These are phyloP conservation scores for Sparus aurata DNA, from an alignment of 2,797 vertebrate species.

Conservation along the genomic window DNA sequence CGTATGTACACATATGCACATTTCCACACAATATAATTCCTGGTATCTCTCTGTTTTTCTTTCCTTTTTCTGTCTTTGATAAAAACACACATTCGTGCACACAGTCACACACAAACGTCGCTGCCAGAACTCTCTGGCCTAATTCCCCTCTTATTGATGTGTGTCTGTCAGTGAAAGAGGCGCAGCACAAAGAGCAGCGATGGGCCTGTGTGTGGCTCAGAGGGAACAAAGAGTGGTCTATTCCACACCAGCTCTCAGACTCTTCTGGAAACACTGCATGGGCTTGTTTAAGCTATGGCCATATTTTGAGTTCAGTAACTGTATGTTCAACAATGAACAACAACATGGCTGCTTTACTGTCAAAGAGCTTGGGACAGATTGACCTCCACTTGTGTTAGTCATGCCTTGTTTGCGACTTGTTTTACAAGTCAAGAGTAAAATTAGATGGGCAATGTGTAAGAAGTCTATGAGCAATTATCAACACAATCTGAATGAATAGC, in stretches of 20 bases:
- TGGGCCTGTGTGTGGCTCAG: conserved; percentile 72
- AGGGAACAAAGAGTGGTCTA: conserved; percentile 79
- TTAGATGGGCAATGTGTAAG: neutral
- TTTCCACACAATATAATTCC: conserved; percentile 36
- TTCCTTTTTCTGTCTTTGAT: conserved; percentile 41
- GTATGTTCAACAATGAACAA: conserved; percentile 70
- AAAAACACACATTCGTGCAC: conserved; percentile 35
- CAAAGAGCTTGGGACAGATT: conserved; percentile 58
- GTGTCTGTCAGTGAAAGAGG: conserved; percentile 81
- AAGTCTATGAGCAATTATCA: too few species aligned
- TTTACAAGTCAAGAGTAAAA: conserved; percentile 6
- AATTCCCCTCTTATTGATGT: conserved; percentile 82
- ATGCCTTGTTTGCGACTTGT: conserved; percentile 7
- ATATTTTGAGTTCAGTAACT: conserved; percentile 74
- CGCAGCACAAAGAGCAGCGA: conserved; percentile 77
- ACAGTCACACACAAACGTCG: conserved; percentile 36
- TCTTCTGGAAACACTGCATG: conserved; percentile 79
- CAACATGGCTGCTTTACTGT: conserved; percentile 67
- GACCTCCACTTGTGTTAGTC: conserved; percentile 41
- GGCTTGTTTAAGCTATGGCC: conserved; percentile 75
- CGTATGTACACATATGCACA: conserved; percentile 16
- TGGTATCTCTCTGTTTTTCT: conserved; percentile 23
- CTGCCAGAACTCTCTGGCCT: conserved; percentile 81
- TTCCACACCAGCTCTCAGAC: conserved; percentile 71
- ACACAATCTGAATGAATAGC: too few species aligned